phyloP scores from a whole-genome alignment of 2,888 invertebrate species.

The Rhopalosiphum nymphaeae region DNA sequence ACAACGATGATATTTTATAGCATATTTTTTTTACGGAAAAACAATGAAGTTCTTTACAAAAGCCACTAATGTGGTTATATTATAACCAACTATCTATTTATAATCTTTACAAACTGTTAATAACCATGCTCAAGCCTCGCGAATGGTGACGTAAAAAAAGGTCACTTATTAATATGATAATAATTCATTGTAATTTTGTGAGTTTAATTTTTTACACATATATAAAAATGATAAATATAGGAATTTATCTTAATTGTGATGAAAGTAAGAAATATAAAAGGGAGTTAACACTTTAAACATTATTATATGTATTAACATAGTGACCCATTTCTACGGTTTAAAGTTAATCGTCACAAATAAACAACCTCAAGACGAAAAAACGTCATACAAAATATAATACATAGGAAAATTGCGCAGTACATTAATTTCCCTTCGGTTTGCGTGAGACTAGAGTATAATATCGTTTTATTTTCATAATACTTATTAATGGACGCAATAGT shows the following conservation, averaged over 20 bases:
- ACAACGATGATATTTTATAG: slow-evolving; percentile 23
- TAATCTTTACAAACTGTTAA: neutral
- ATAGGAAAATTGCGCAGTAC: slow-evolving; percentile 30
- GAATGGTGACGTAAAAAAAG: neutral
- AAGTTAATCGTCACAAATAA: neutral
- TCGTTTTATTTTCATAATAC: slow-evolving; percentile 45
- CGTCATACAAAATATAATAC: neutral
- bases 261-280: neutral
- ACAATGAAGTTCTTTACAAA: neutral
- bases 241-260: neutral
- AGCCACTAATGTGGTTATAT: neutral
- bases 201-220: neutral
- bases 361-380: neutral
- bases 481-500: slow-evolving; percentile 45
- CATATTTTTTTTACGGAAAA: neutral
- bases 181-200: neutral
- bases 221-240: neutral
- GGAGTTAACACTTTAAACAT: neutral
- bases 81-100: neutral
- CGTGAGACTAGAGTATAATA: neutral
- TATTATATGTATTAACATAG: neutral
- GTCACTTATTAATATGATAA: neutral
- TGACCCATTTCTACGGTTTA: neutral
- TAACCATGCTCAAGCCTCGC: neutral
- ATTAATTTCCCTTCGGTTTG: slow-evolving; percentile 8